Percentiles rank a stretch among this genome's conserved stretches.
Conservation (phyloP, 2,888 invertebrate genomes). For the Crioceris asparagi region DNA sequence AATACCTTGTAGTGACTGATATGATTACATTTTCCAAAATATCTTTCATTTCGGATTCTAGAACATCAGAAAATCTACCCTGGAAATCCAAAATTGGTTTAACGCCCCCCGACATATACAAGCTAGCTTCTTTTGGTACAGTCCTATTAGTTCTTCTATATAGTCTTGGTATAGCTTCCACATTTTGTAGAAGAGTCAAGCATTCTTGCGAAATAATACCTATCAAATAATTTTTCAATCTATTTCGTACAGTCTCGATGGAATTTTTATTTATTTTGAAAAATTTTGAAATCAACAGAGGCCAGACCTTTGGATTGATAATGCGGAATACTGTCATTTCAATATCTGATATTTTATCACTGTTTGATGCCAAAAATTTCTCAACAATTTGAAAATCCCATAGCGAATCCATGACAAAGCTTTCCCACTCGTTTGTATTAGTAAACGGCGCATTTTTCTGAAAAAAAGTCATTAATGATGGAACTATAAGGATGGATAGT, state of each 20-base stretch:
- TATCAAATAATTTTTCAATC: constrained; percentile 25
- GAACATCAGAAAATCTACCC: constrained; percentile 37
- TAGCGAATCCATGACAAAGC: constrained; percentile 27
- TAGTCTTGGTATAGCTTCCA: constrained; percentile 85
- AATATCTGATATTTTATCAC: constrained; percentile 14
- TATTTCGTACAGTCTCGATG: constrained; percentile 18
- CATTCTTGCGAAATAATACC: constrained; percentile 35
- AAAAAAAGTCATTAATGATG: too few species aligned
- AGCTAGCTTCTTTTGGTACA: constrained; percentile 68
- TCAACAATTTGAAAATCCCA: constrained; percentile 25
- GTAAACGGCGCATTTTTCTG: constrained; percentile 7
- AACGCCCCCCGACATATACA: constrained; percentile 45
- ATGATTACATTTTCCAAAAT: constrained; percentile 39
- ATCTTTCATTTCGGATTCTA: constrained; percentile 32
- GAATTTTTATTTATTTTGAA: constrained; percentile 23
- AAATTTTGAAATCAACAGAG: constrained; percentile 22
- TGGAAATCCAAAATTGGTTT: constrained; percentile 49
- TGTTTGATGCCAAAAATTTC: constrained; percentile 17
- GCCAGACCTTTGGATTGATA: constrained; percentile 23
- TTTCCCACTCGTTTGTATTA: constrained; percentile 19
- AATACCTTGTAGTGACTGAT: constrained; percentile 41
- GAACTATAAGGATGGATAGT: not conserved
- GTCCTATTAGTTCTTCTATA: constrained; percentile 88
- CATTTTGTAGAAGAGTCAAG: constrained; percentile 60
- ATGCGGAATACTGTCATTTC: constrained; percentile 25